Conservation (phyloP, 2,888 invertebrate genomes). For the Zeuzera pyrina region DNA sequence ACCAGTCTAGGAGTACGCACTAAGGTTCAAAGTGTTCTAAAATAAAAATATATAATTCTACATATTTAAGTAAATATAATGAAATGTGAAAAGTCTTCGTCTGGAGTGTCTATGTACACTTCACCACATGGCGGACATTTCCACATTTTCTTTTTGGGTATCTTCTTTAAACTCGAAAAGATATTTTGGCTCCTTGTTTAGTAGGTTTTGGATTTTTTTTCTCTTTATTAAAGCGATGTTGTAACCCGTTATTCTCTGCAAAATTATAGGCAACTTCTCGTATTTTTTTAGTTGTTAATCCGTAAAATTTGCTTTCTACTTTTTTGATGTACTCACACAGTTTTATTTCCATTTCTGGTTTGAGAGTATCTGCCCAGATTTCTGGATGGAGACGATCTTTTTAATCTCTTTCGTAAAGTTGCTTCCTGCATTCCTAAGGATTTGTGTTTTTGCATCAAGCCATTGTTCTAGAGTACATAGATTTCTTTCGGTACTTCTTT, state of each 20-base stretch:
- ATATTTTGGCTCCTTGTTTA: no score
- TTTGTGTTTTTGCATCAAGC: constrained; percentile 9
- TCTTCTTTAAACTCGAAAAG: no score
- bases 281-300: constrained; percentile 8
- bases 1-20: no score
- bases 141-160: no score
- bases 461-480: constrained; percentile 10
- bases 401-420: constrained; percentile 8
- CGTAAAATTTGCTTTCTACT: constrained; percentile 7
- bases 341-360: constrained; percentile 7
- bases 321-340: constrained; percentile 8
- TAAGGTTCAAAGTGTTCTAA: no score
- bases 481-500: constrained; percentile 9
- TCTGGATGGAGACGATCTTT: constrained; percentile 7
- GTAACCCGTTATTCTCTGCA: constrained; percentile 7
- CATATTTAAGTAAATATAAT: no score
- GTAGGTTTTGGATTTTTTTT: no score
- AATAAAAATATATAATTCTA: no score
- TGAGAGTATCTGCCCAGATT: constrained; percentile 8
- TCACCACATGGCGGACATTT: no score
- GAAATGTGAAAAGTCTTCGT: no score
- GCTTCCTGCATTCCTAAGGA: constrained; percentile 9
- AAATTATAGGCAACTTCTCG: constrained; percentile 8
- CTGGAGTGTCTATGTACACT: no score
- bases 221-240: constrained; percentile 7